A percentile compares a stretch with the other conserved stretches of the same genome.
Conservation (phyloP, 1,140 invertebrate genomes). For the Sarcophaga peregrina region DNA sequence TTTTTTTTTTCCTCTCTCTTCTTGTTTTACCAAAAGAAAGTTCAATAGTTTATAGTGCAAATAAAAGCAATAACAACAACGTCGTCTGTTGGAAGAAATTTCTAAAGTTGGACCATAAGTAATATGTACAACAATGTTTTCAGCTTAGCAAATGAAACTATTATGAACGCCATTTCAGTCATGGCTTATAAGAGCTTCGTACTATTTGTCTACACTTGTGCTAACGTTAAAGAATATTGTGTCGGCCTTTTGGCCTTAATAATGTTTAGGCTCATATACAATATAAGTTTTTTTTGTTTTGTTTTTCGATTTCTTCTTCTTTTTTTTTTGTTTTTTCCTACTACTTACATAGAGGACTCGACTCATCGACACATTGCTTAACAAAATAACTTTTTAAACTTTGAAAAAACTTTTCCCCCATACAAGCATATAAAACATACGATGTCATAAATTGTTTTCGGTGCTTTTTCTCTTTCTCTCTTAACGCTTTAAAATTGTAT, state of each 20-base stretch:
- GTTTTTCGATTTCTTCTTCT: not conserved
- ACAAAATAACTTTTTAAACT: not conserved
- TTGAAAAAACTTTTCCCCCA: too few relatives aligned
- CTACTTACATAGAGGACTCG: not conserved
- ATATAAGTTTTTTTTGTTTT: not conserved
- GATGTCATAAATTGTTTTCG: constrained; percentile 1
- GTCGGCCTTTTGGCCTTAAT: constrained; percentile 37
- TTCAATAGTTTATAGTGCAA: constrained; percentile 40
- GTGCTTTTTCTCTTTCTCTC: too few relatives aligned
- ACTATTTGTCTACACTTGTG: not conserved
- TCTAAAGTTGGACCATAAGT: too few relatives aligned
- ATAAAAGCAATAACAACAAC: constrained; percentile 2
- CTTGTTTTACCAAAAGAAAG: constrained; percentile 9
- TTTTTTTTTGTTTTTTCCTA: not conserved
- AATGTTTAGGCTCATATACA: constrained; percentile 34
- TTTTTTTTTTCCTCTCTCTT: too few relatives aligned
- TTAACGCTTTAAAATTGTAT: not conserved
- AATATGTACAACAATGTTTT: constrained; percentile 1
- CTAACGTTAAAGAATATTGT: constrained; percentile 9
- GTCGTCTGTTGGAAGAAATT: too few relatives aligned
- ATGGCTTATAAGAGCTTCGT: not conserved
- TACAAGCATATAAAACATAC: not conserved
- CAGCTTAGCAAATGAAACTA: not conserved
- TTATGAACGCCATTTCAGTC: not conserved
- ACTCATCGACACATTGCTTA: not conserved